These are phyloP conservation scores for Orchesella flavescens DNA, from an alignment of 2,888 invertebrate species.

Conservation along the genomic window DNA sequence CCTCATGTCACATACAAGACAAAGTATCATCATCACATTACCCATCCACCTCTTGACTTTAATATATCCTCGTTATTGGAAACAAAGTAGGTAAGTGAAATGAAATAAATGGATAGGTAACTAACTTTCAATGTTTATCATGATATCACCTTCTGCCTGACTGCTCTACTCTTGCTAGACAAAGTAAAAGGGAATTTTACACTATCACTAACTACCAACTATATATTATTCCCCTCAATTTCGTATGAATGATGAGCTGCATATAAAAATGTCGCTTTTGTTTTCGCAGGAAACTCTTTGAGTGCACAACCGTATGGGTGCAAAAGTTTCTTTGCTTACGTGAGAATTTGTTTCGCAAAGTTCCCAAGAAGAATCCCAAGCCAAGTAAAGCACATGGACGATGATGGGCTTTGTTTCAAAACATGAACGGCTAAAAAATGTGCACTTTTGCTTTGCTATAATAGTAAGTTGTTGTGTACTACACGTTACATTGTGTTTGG, in stretches of 20 bases:
- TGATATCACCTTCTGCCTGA: not conserved
- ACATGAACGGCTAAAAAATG: not conserved
- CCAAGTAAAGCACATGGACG: slow-evolving; percentile 40
- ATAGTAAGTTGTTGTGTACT: not conserved
- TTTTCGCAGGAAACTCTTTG: slow-evolving; percentile 44
- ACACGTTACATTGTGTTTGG: not conserved
- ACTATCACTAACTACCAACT: slow-evolving; percentile 19
- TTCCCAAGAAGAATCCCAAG: slow-evolving; percentile 28
- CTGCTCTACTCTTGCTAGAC: not conserved
- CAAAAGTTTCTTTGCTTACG: not conserved
- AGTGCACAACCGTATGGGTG: not conserved
- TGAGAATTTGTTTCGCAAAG: slow-evolving; percentile 50
- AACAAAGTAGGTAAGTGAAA: slow-evolving; percentile 1
- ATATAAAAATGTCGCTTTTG: slow-evolving; percentile 27
- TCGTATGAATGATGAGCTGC: not conserved
- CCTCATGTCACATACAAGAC: slow-evolving; percentile 25
- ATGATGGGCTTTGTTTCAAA: slow-evolving; percentile 9
- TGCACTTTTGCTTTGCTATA: not conserved
- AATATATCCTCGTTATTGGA: not conserved
- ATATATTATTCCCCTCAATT: not conserved
- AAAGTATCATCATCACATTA: not conserved
- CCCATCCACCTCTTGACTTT: no score
- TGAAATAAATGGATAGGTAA: not conserved
- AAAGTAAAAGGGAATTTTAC: slow-evolving; percentile 37
- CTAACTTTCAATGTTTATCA: not conserved